Base-by-base conservation (phyloP, 2,797 vertebrate genomes). In the Rhincodon typus region DNA sequence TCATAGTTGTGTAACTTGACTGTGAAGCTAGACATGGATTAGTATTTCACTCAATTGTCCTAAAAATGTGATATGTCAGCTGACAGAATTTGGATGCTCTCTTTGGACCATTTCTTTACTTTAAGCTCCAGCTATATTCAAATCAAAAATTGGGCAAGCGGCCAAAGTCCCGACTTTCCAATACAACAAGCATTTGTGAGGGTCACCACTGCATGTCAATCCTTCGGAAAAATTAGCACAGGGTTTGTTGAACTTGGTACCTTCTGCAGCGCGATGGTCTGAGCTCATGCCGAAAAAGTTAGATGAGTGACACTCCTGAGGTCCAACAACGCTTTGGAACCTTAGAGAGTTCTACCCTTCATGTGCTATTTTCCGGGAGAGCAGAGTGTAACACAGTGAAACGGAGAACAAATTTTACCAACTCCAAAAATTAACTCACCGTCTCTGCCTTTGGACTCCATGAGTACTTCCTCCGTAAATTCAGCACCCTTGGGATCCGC, bases 401-500 rank as follows among this genome's bases (percentile, higher is more conserved):
- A 30, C 17, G 5, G 38, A 30, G 46, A n/a, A 30, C 25, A n/a
- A 70, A 21, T 42, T 69, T 38, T 21, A 46, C 25, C 2, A 34
- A 74, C 53, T 53, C 42, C 69, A 8, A 27, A 27, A 30, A 46
- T 46, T 74, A 50, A 74, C 98, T 98, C 97, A 99, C 99, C 8
- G 98, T 98, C 96, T 99, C 99, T 96, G 98, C 97, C 96, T 99
- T 99, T 94, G 99, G 99, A 4, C 98, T 98, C 99, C 99, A 99
- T 97, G 97, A 98, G 97, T 98, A 99, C 97, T 99, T 99, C 96
- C 98, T 98, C 0, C 98, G 98, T 87, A 99, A 97, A 96, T 99
- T 98, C 94, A 98, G 98, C 96, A 98, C 97, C 0, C 98, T 98
- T 82, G 98, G 98, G 0, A 97, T 97, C 7, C 97, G 97, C 0